Base-by-base conservation (phyloP, 2,888 invertebrate genomes). In the Rotaria socialis region DNA sequence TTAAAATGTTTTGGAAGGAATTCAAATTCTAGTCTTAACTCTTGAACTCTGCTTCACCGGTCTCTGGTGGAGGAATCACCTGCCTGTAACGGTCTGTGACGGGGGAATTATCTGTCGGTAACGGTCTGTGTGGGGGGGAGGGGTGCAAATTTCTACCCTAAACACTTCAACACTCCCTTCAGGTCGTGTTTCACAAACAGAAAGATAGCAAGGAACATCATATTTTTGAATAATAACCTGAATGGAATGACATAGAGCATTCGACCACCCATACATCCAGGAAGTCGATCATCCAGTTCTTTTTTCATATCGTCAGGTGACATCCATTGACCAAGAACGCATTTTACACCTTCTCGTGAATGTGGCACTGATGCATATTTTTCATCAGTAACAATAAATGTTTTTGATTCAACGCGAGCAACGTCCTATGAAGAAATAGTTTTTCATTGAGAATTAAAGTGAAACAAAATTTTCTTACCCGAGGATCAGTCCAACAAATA, bases 211-310 rank as follows among this genome's bases (percentile, higher is more conserved):
- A 50, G 14, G 10, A 50, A 0, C 16, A 16, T 55, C 16, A 55
- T 55, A 16, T 55, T 55, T 55, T 16, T 19, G 11, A 55, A 50
- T 50, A 11, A 50, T 55, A 11, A 93, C 96, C 52, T 55, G 27
- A 67, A 99, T 35, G 98, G 97, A 87, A 98, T 95, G 88, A 98
- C 95, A 92, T 96, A 99, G 97, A 99, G 97, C 3, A 96, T 97
- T 87, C 97, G 94, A 89, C 92, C 92, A 89, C 90, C 91, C 92
- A 92, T 92, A 88, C 92, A 92, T 75, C 96, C 96, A 0, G 96
- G 95, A 91, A 97, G 97, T 84, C 97, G 93, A 80, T 95, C 94
- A 80, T 94, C 92, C 6, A 97, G 93, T 0, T 95, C 95, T 85
- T 93, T 92, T 86, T 95, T 94, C 93, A 96, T 94, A 88, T 96